phyloP scores from a whole-genome alignment of 2,113 vertebrate genomes.

The Alethe castanea region DNA sequence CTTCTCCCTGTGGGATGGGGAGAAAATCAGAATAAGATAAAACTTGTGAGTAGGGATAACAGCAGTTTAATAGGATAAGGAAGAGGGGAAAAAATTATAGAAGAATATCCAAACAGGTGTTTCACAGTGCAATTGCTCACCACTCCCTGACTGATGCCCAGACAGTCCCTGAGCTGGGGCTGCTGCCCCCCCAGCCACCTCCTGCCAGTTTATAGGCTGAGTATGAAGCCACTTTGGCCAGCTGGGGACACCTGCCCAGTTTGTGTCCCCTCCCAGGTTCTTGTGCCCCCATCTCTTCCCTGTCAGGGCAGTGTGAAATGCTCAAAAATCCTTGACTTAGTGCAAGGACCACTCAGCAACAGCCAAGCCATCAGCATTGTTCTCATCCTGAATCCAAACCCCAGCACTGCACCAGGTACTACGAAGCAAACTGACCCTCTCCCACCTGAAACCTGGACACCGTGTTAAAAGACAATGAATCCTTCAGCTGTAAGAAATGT shows the following conservation, averaged over 20 bases:
- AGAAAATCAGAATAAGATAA: not conserved
- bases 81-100: not conserved
- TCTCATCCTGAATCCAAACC: not conserved
- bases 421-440: not conserved
- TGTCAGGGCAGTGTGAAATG: not conserved
- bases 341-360: not conserved
- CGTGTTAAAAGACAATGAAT: constrained; percentile 16
- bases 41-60: not conserved
- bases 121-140: not conserved
- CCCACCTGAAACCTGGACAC: not conserved
- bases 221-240: not conserved
- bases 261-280: not conserved
- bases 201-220: not conserved
- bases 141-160: not conserved
- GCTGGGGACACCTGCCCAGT: accelerated
- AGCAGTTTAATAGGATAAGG: not conserved
- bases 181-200: not conserved
- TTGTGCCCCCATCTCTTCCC: not conserved
- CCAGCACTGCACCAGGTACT: not conserved
- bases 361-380: not conserved
- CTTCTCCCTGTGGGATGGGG: not conserved
- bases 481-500: not conserved
- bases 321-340: not conserved
- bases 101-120: not conserved
- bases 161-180: not conserved